phyloP scores from a whole-genome alignment of 1,140 invertebrate genomes.

The Papilio dardanus region DNA sequence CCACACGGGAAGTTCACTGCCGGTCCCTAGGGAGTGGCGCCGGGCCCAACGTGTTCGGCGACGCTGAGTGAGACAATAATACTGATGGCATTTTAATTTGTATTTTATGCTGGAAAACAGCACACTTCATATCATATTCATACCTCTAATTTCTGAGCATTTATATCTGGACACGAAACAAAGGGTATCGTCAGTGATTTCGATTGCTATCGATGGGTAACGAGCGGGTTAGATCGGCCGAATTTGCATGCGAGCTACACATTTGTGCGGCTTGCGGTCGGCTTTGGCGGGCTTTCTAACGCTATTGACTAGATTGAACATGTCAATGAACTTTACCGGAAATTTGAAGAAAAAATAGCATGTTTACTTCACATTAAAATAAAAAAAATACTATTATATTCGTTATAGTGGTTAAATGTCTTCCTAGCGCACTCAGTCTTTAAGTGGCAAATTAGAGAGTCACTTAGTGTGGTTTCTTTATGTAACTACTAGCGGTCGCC shows the following conservation, averaged over 20 bases:
- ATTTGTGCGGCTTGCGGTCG: constrained; percentile 26
- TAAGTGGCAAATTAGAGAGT: too few relatives aligned
- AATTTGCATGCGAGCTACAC: constrained; percentile 19
- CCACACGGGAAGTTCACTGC: too few relatives aligned
- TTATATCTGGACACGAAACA: not conserved
- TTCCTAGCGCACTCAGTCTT: too few relatives aligned
- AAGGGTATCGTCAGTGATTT: not conserved
- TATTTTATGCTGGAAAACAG: too few relatives aligned
- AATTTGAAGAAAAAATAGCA: not conserved
- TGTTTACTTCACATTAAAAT: too few relatives aligned
- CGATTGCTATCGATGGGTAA: not conserved
- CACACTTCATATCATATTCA: not conserved
- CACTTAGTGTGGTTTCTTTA: too few relatives aligned
- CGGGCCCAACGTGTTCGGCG: too few relatives aligned
- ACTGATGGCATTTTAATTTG: too few relatives aligned
- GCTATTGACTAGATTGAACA: not conserved
- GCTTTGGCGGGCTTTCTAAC: constrained; percentile 26
- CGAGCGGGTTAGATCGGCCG: not conserved
- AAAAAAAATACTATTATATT: too few relatives aligned
- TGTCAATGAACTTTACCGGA: not conserved
- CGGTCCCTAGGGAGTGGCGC: too few relatives aligned
- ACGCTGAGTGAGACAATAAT: too few relatives aligned
- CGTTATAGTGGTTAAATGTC: not conserved
- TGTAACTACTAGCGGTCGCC: too few relatives aligned
- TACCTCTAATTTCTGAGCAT: not conserved